Conservation (phyloP, 2,888 invertebrate species). For the Agrochola lychnidis region DNA sequence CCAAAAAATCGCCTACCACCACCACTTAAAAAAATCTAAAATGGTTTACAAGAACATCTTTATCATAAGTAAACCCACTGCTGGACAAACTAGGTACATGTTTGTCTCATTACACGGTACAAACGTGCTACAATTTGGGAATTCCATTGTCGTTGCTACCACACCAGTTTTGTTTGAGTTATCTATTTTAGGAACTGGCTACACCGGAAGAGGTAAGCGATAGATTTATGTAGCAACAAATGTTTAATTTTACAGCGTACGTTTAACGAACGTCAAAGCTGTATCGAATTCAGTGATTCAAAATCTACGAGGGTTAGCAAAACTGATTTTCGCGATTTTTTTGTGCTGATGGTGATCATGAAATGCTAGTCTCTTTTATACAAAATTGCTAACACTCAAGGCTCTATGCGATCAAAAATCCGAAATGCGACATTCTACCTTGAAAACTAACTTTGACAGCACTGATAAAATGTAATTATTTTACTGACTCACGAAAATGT, state of each 20-base stretch:
- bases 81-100: constrained; percentile 45
- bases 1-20: neutral
- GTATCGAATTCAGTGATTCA: too few relatives aligned
- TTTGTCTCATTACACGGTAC: constrained; percentile 51
- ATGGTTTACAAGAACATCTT: constrained; percentile 31
- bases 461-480: too few relatives aligned
- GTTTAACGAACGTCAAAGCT: too few relatives aligned
- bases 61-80: constrained; percentile 24
- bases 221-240: constrained; percentile 7
- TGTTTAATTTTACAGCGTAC: neutral
- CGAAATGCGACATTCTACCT: too few relatives aligned
- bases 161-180: constrained; percentile 68
- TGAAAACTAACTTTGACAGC: too few relatives aligned
- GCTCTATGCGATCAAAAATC: too few relatives aligned
- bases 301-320: too few relatives aligned
- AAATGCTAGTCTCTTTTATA: too few relatives aligned
- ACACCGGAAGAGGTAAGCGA: constrained; percentile 24
- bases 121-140: constrained; percentile 71
- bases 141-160: constrained; percentile 69
- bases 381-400: too few relatives aligned
- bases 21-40: constrained; percentile 1
- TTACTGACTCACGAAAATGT: too few relatives aligned
- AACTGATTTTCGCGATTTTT: too few relatives aligned
- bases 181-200: constrained; percentile 59
- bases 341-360: too few relatives aligned